Conservation (phyloP, 2,797 vertebrate species). For the Macropodus opercularis region DNA sequence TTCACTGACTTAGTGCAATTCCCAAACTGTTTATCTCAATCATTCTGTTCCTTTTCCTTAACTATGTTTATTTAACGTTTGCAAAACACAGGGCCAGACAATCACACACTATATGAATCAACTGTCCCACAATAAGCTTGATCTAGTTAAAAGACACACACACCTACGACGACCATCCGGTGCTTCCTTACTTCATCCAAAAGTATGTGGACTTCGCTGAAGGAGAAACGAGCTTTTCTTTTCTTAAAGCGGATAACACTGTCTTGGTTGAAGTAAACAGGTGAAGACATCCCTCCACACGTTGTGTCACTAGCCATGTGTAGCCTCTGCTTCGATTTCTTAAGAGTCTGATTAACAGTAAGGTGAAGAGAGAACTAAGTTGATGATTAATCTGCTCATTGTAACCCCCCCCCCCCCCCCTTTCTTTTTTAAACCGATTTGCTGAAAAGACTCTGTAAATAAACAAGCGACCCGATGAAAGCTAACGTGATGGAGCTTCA, state of each 20-base stretch:
- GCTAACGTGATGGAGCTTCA: background rate
- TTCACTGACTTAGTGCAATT: background rate
- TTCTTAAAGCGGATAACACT: constrained; percentile 79
- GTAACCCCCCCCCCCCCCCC: no score
- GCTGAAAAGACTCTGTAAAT: background rate
- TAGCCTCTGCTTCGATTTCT: background rate
- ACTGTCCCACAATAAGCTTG: background rate
- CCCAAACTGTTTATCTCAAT: background rate
- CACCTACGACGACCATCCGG: constrained; percentile 81
- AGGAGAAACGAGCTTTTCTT: constrained; percentile 84
- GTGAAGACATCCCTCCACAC: constrained; percentile 75
- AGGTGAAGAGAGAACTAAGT: background rate
- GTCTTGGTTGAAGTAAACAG: constrained; percentile 72
- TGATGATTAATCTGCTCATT: background rate
- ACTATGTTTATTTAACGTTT: background rate
- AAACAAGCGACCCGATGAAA: background rate
- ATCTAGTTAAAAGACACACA: constrained; percentile 50
- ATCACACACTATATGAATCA: background rate
- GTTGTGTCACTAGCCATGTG: constrained; percentile 14
- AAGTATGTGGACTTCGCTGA: constrained; percentile 84
- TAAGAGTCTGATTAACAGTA: constrained; percentile 15
- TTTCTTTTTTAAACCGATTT: no score
- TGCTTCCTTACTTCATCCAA: constrained; percentile 85
- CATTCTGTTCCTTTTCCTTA: no score
- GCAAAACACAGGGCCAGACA: no score